Percentiles rank a stretch among this genome's conserved stretches.
These are phyloP conservation scores for Bovichtus variegatus DNA, from an alignment of 2,797 vertebrate species.

Conservation along the genomic window DNA sequence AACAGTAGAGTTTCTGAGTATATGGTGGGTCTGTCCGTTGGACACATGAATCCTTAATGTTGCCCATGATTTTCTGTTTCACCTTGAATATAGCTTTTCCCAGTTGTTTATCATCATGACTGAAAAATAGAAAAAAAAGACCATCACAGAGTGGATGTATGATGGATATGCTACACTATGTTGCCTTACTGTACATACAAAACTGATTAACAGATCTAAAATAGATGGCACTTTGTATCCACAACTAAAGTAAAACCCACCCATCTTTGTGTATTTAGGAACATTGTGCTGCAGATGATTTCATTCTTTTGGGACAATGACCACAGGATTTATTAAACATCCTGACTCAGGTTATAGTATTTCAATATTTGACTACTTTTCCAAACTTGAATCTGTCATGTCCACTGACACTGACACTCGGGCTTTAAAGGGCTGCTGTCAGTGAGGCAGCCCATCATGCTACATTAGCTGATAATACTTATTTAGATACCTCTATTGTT, in stretches of 20 bases:
- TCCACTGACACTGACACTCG: neutral
- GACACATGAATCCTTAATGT: no score
- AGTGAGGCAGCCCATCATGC: neutral
- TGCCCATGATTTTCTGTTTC: no score
- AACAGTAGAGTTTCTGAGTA: no score
- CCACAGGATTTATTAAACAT: neutral
- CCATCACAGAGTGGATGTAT: neutral
- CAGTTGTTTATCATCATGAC: no score
- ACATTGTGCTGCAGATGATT: neutral
- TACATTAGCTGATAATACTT: neutral
- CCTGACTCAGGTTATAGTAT: neutral
- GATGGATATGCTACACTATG: neutral
- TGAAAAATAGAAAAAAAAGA: no score
- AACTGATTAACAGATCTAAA: neutral
- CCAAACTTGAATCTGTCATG: neutral
- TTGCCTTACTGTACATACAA: neutral
- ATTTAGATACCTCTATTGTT: neutral
- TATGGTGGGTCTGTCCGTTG: no score
- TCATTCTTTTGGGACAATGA: neutral
- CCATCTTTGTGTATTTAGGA: neutral
- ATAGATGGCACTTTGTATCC: neutral
- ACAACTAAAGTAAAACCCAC: no score
- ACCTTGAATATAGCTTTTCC: no score
- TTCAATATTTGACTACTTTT: neutral
- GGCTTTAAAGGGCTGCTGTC: neutral